phyloP scores from a whole-genome alignment of 1,140 invertebrate genomes.

The Danaus melanippus region DNA sequence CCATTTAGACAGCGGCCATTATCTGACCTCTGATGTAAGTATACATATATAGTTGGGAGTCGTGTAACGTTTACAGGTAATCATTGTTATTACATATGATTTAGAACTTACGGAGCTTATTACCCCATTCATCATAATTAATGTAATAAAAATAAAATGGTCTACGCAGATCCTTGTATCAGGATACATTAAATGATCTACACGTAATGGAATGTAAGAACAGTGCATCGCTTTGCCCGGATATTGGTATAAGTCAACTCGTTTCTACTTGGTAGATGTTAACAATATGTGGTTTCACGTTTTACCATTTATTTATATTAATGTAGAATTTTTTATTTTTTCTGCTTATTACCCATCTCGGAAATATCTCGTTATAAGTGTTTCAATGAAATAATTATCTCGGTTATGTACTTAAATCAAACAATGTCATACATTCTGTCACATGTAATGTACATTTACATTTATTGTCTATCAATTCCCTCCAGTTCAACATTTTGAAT shows the following conservation, averaged over 20 bases:
- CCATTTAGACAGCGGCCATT: neutral
- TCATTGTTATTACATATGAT: slow-evolving; percentile 29
- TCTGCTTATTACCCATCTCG: no score
- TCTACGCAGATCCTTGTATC: slow-evolving; percentile 18
- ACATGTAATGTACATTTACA: no score
- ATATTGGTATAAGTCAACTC: slow-evolving; percentile 21
- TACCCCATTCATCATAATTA: slow-evolving; percentile 10
- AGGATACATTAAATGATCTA: slow-evolving; percentile 14
- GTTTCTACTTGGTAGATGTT: no score
- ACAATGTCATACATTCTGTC: no score
- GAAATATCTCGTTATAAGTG: no score
- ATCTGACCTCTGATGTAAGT: slow-evolving; percentile 36
- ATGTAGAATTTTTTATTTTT: no score
- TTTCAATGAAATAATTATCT: no score
- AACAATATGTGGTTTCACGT: no score
- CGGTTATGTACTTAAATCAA: no score
- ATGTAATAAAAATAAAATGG: slow-evolving; percentile 16
- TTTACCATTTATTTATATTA: no score
- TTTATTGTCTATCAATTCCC: no score
- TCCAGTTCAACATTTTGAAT: no score
- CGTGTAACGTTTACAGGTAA: slow-evolving; percentile 20
- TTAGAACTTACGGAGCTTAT: slow-evolving; percentile 14
- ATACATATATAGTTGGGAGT: slow-evolving; percentile 17
- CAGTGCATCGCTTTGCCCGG: slow-evolving; percentile 36
- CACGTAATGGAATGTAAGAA: slow-evolving; percentile 31